phyloP scores from a whole-genome alignment of 2,797 vertebrate genomes.

The Argya squamiceps region DNA sequence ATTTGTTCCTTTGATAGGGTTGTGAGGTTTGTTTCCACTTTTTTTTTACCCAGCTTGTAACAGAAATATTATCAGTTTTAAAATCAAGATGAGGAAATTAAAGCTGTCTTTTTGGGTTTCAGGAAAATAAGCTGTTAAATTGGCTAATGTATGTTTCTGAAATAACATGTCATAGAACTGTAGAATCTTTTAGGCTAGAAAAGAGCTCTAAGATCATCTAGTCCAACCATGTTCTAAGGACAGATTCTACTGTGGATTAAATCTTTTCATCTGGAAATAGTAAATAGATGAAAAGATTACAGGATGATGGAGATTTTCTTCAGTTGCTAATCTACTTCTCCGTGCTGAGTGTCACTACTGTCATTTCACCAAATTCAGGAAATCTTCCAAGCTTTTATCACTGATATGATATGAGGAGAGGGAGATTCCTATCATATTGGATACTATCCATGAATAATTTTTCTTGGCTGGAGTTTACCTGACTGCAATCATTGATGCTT shows the following conservation, averaged over 20 bases:
- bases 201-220: background rate
- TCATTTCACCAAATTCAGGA: background rate
- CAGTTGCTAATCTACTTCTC: background rate
- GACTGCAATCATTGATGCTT: background rate
- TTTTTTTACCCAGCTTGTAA: background rate
- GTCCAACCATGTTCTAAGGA: background rate
- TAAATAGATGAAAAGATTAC: background rate
- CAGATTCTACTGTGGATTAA: background rate
- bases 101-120: background rate
- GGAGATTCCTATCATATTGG: background rate
- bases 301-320: background rate
- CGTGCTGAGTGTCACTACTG: background rate
- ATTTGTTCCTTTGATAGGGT: background rate
- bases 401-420: background rate
- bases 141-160: background rate
- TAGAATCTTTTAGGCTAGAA: background rate
- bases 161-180: fast-evolving
- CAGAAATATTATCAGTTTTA: background rate
- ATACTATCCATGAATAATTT: background rate
- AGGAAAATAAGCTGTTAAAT: background rate
- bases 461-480: background rate
- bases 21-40: background rate
- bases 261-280: background rate
- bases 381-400: background rate
- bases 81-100: background rate